Conservation (phyloP, 2,113 vertebrate genomes). For the Tragulus kanchil region DNA sequence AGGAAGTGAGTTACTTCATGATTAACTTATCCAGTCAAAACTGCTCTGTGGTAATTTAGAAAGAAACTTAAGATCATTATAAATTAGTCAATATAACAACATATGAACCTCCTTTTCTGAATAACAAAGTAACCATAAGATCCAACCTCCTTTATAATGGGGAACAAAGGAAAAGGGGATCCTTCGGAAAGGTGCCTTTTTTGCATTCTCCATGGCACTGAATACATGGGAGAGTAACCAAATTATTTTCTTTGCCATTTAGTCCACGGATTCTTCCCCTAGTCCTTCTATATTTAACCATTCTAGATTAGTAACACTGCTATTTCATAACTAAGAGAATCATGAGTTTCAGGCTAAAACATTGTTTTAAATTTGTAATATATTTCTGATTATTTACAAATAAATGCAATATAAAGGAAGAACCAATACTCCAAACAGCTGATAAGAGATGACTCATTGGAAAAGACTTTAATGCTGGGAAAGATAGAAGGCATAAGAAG, state of each 20-base stretch:
- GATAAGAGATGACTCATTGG: not conserved
- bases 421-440: not conserved
- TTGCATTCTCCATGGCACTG: not conserved
- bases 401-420: conserved; percentile 16
- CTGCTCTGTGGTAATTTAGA: not conserved
- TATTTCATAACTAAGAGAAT: conserved; percentile 30
- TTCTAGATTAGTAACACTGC: not conserved
- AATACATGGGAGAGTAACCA: not conserved
- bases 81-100: not conserved
- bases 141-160: not conserved
- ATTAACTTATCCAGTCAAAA: not conserved
- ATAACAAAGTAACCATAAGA: not conserved
- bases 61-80: not conserved
- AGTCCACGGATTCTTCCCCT: not conserved
- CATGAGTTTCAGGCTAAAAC: not conserved
- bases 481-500: not conserved
- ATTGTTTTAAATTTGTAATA: not conserved
- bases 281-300: not conserved
- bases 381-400: conserved; percentile 40
- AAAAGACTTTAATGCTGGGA: not conserved
- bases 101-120: not conserved
- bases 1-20: not conserved
- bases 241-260: not conserved
- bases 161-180: not conserved
- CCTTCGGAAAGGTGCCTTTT: not conserved